phyloP scores from a whole-genome alignment of 2,888 invertebrate genomes.

The Cephus spinipes region DNA sequence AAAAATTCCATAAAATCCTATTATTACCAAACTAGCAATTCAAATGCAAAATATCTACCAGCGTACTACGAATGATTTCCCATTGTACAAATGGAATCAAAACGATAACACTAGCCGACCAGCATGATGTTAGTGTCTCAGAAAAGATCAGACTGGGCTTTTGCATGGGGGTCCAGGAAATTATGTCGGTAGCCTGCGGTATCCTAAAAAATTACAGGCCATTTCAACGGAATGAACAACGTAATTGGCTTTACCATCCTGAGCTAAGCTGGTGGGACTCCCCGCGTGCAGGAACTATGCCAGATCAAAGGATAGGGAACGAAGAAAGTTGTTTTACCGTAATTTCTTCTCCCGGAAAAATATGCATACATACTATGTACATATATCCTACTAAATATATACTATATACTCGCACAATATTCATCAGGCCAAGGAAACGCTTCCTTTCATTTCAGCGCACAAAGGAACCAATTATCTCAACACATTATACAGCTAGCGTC shows the following conservation, averaged over 20 bases:
- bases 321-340: slow-evolving; percentile 27
- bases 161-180: not conserved
- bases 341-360: not conserved
- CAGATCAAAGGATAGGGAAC: slow-evolving; percentile 17
- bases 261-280: not conserved
- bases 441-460: not conserved
- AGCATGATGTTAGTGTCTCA: not conserved
- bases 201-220: not conserved
- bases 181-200: not conserved
- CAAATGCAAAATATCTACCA: not conserved
- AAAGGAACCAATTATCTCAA: not conserved
- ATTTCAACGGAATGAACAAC: not conserved
- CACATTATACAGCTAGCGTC: not conserved
- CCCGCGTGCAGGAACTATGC: not conserved
- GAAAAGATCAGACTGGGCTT: not conserved
- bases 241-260: not conserved
- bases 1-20: not conserved
- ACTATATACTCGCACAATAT: not conserved
- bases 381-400: not conserved
- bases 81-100: not conserved
- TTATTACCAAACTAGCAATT: not conserved
- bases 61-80: not conserved
- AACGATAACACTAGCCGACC: not conserved
- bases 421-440: not conserved
- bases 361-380: not conserved